phyloP scores from a whole-genome alignment of 2,113 vertebrate species.

The Cygnus buccinator region DNA sequence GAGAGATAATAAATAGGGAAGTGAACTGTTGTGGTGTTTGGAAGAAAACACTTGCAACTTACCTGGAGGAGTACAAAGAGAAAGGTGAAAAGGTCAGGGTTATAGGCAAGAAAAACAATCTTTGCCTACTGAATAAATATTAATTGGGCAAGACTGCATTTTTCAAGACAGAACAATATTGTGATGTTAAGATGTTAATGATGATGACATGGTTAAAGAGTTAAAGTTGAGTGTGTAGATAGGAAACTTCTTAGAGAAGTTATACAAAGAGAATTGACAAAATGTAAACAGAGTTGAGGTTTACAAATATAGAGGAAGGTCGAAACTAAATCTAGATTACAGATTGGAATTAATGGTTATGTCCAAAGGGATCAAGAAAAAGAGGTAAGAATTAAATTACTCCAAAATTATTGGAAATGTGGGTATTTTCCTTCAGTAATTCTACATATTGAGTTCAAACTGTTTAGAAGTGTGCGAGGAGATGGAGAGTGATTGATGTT shows the following conservation, averaged over 20 bases:
- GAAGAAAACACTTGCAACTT: not conserved
- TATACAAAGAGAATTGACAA: not conserved
- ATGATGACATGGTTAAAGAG: not conserved
- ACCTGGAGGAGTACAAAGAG: not conserved
- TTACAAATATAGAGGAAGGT: not conserved
- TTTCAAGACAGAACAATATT: not conserved
- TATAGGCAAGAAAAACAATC: conserved; percentile 15
- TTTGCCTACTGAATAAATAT: conserved; percentile 17
- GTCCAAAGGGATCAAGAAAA: not conserved
- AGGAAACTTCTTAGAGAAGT: not conserved
- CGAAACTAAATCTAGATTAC: not conserved
- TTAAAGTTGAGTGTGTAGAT: not conserved
- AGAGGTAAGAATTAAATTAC: not conserved
- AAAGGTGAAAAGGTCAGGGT: not conserved
- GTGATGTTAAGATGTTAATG: not conserved
- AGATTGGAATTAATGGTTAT: not conserved
- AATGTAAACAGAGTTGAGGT: not conserved
- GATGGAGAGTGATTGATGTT: not conserved
- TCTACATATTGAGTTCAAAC: not conserved
- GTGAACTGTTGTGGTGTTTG: not conserved
- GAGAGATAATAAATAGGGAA: not conserved
- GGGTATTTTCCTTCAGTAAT: not conserved
- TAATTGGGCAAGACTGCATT: not conserved
- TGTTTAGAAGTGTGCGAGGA: not conserved
- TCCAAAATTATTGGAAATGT: not conserved